phyloP scores from a whole-genome alignment of 2,888 invertebrate species.

The Morpho deidamia region DNA sequence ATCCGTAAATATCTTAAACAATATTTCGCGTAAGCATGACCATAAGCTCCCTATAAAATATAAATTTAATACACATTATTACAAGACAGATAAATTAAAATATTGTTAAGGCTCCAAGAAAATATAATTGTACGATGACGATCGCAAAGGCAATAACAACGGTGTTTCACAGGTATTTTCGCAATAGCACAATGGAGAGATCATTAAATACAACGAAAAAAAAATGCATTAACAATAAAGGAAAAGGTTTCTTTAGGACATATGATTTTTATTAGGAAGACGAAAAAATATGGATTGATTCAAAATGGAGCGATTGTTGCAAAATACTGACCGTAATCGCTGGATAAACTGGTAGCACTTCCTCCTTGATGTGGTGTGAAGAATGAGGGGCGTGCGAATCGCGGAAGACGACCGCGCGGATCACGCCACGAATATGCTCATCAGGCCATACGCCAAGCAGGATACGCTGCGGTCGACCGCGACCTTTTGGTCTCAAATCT shows the following conservation, averaged over 20 bases:
- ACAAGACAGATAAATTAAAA: background rate
- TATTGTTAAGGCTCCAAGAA: background rate
- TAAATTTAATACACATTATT: background rate
- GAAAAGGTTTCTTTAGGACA: conserved; percentile 11
- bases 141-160: conserved; percentile 31
- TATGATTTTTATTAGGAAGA: conserved; percentile 12
- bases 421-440: conserved; percentile 95
- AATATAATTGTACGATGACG: conserved; percentile 3
- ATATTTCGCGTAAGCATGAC: conserved; percentile 1
- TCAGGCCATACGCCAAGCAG: conserved; percentile 95
- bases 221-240: conserved; percentile 20
- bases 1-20: conserved; percentile 3
- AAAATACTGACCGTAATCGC: conserved; percentile 71
- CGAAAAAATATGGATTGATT: conserved; percentile 1
- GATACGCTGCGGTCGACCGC: conserved; percentile 94
- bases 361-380: conserved; percentile 90
- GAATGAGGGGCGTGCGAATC: conserved; percentile 85
- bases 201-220: conserved; percentile 17
- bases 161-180: conserved; percentile 45
- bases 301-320: conserved; percentile 11
- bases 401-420: conserved; percentile 94
- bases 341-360: conserved; percentile 69
- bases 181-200: conserved; percentile 36
- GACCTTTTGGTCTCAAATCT: conserved; percentile 94
- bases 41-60: background rate